A percentile compares a stretch with the other conserved stretches of the same genome.
Conservation (phyloP, 2,797 vertebrate genomes). For the Pantherophis vulpinus region DNA sequence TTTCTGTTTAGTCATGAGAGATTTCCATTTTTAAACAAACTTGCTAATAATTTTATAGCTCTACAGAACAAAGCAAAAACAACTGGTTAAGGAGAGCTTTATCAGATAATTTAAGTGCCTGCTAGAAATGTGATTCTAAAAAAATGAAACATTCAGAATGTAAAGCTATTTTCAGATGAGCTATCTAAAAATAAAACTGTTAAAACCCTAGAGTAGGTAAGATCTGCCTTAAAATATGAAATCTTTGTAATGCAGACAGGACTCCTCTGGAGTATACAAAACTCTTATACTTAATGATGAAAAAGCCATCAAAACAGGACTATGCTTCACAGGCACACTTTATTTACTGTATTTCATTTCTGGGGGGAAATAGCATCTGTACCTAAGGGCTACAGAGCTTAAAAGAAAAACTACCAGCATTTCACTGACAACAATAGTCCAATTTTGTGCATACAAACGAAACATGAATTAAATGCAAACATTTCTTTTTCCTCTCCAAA, state of each 20-base stretch:
- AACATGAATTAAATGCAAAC: conserved; percentile 41
- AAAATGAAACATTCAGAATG: conserved; percentile 61
- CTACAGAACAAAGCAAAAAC: conserved; percentile 67
- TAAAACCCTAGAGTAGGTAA: conserved; percentile 71
- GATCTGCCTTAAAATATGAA: conserved; percentile 68
- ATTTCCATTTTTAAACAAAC: conserved; percentile 60
- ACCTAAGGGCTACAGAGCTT: conserved; percentile 55
- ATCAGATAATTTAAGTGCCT: conserved; percentile 72
- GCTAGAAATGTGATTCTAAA: conserved; percentile 70
- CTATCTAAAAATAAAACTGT: conserved; percentile 70
- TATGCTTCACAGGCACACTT: conserved; percentile 60
- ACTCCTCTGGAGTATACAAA: conserved; percentile 73
- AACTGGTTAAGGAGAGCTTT: conserved; percentile 58
- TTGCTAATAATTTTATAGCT: conserved; percentile 55
- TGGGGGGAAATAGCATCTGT: conserved; percentile 54
- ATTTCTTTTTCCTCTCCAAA: conserved; percentile 49
- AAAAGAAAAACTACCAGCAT: conserved; percentile 54
- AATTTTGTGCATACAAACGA: conserved; percentile 63
- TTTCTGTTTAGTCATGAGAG: conserved; percentile 62
- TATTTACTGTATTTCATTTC: conserved; percentile 58
- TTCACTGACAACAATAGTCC: conserved; percentile 49
- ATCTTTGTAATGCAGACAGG: conserved; percentile 55
- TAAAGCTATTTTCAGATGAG: conserved; percentile 71
- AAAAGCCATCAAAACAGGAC: conserved; percentile 61
- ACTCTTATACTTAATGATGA: conserved; percentile 63